Percentiles rank a stretch among this genome's conserved stretches.
These are phyloP conservation scores for Lutraria lutraria DNA, from an alignment of 2,888 invertebrate genomes.

Conservation along the genomic window DNA sequence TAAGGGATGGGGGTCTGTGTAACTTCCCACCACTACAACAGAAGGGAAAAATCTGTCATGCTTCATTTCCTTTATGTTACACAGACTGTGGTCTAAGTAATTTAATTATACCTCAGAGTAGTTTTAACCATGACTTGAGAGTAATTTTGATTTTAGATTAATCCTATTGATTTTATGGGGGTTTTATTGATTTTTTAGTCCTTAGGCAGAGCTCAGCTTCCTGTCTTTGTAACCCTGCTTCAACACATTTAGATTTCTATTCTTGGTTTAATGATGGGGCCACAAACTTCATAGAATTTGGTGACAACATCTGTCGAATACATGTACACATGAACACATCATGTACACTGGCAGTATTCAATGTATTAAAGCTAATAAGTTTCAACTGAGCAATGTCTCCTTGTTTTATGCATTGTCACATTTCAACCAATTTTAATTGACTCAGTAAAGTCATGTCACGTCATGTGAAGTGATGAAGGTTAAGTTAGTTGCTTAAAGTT, in stretches of 20 bases:
- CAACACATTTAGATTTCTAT: background rate
- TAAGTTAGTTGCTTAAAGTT: slow-evolving; percentile 31
- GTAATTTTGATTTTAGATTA: background rate
- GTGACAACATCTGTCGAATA: slow-evolving; percentile 20
- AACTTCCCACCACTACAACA: background rate
- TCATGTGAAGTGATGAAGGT: slow-evolving; percentile 40
- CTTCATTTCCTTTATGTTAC: background rate
- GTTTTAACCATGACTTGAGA: background rate
- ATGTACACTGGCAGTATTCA: background rate
- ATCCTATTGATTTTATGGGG: background rate
- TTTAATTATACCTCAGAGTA: background rate
- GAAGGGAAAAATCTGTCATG: background rate
- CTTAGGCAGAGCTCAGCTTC: background rate
- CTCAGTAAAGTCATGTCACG: slow-evolving; percentile 34
- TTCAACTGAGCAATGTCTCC: background rate
- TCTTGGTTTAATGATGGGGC: background rate
- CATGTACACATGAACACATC: background rate
- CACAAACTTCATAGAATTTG: background rate
- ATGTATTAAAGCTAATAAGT: background rate
- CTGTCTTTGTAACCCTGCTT: background rate
- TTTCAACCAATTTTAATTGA: slow-evolving; percentile 23
- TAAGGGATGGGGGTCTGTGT: background rate
- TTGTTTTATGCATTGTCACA: slow-evolving; percentile 46
- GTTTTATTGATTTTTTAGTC: slow-evolving; percentile 12
- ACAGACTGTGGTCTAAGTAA: background rate